Percentiles rank a stretch among this genome's conserved stretches.
These are phyloP conservation scores for Pinctada fucata DNA, from an alignment of 2,888 invertebrate species.

Conservation along the genomic window DNA sequence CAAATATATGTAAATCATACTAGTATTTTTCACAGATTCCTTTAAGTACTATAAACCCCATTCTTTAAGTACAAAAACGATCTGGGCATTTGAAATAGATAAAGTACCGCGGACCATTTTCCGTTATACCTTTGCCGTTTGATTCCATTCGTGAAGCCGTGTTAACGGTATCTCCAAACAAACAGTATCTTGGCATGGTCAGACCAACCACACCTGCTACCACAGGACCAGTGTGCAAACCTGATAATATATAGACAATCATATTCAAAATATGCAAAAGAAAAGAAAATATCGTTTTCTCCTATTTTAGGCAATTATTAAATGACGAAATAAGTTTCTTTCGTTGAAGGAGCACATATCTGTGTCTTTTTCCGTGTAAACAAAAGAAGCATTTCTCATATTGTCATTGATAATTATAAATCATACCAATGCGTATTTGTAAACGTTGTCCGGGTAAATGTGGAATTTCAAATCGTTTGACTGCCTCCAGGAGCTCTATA, in stretches of 20 bases:
- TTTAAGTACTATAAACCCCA: too few relatives aligned
- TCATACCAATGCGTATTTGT: constrained; percentile 66
- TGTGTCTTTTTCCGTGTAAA: too few relatives aligned
- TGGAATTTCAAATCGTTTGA: constrained; percentile 66
- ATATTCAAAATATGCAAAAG: too few relatives aligned
- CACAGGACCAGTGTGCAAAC: constrained; percentile 63
- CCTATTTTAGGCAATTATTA: too few relatives aligned
- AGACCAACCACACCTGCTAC: constrained; percentile 68
- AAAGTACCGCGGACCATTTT: too few relatives aligned
- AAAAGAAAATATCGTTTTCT: too few relatives aligned
- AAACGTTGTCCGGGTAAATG: constrained; percentile 64
- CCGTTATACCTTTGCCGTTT: constrained; percentile 57
- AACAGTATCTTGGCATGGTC: constrained; percentile 68
- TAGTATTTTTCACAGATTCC: background rate
- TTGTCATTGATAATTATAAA: too few relatives aligned
- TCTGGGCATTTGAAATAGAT: too few relatives aligned
- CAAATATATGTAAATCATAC: background rate
- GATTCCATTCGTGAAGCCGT: constrained; percentile 64
- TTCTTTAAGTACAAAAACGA: too few relatives aligned
- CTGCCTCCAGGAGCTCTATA: constrained; percentile 63
- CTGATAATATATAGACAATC: constrained; percentile 38
- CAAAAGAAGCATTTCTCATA: too few relatives aligned
- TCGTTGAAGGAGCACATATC: background rate
- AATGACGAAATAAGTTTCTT: background rate
- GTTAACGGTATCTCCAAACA: constrained; percentile 66